phyloP scores from a whole-genome alignment of 2,113 vertebrate genomes.

The Scortum barcoo region DNA sequence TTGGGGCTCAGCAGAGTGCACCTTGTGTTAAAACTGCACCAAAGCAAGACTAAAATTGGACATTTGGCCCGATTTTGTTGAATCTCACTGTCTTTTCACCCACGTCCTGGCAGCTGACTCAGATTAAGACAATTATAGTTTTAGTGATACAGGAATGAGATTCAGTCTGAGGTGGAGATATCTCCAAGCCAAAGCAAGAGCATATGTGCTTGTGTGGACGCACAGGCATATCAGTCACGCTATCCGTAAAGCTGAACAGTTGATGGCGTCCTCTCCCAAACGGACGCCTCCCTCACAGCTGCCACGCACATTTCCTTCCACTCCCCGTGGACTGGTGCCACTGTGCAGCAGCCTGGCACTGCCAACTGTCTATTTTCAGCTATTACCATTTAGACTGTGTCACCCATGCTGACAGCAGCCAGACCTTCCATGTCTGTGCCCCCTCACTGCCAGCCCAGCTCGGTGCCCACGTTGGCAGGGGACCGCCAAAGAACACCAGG shows the following conservation, averaged over 20 bases:
- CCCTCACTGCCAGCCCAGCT: conserved; percentile 56
- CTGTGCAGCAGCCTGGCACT: conserved; percentile 43
- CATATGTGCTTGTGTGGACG: conserved; percentile 23
- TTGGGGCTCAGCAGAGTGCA: neutral
- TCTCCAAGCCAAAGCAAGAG: conserved; percentile 14
- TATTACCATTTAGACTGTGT: conserved; percentile 77
- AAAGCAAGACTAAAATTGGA: conserved; percentile 30
- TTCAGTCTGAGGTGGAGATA: neutral
- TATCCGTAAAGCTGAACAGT: conserved; percentile 13
- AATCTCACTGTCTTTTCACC: neutral
- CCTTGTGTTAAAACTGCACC: conserved; percentile 21
- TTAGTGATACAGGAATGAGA: neutral
- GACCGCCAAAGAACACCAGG: conserved; percentile 39
- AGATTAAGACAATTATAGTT: conserved; percentile 12
- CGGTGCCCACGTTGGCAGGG: conserved; percentile 48
- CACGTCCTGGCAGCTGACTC: conserved; percentile 9
- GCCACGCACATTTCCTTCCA: conserved; percentile 25
- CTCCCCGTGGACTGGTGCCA: conserved; percentile 16
- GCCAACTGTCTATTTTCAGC: conserved; percentile 78
- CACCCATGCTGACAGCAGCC: conserved; percentile 46
- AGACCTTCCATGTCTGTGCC: conserved; percentile 45
- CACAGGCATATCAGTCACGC: conserved; percentile 1
- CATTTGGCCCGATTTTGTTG: conserved; percentile 22
- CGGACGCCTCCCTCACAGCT: conserved; percentile 19
- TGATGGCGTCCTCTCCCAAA: neutral